Evolutionary conservation across 2,113 vertebrate genomes (phyloP).

Genomic region (Plotosus lineatus): DNA sequence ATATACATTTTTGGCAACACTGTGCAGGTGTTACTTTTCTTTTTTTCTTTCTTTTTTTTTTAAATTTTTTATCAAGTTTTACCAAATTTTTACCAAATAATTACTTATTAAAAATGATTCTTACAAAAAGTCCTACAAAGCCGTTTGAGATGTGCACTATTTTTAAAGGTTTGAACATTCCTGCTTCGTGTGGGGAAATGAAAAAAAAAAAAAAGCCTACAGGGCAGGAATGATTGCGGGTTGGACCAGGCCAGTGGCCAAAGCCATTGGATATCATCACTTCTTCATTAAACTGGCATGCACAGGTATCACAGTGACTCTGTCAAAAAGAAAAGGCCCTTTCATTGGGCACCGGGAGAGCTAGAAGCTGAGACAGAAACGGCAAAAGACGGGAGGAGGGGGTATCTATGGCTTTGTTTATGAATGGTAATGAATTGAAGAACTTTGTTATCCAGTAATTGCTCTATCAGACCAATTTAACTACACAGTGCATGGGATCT

Average conservation of each 20-base stretch:
- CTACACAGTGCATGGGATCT: neutral
- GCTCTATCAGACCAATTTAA: neutral
- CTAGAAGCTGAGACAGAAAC: neutral
- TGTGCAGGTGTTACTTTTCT: too few species aligned
- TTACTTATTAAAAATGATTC: neutral
- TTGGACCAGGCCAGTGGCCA: slow-evolving; percentile 46
- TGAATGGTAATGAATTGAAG: neutral
- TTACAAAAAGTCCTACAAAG: neutral
- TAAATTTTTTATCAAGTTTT: neutral
- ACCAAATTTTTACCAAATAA: neutral
- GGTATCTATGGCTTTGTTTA: neutral
- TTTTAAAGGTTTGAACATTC: slow-evolving; percentile 14
- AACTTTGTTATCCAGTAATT: slow-evolving; percentile 6
- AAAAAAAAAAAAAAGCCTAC: slow-evolving; percentile 52
- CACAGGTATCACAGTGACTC: slow-evolving; percentile 29
- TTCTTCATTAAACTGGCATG: slow-evolving; percentile 51
- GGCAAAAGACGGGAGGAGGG: neutral
- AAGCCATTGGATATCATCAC: slow-evolving; percentile 58
- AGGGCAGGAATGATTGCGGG: slow-evolving; percentile 29
- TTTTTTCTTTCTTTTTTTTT: too few species aligned
- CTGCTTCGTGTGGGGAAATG: slow-evolving; percentile 55
- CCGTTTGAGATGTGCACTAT: neutral
- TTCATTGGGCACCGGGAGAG: slow-evolving; percentile 37
- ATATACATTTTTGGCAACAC: too few species aligned
- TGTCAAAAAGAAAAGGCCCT: slow-evolving; percentile 45